A percentile compares a stretch with the other conserved stretches of the same genome.
These are phyloP conservation scores for Diarsia rubi DNA, from an alignment of 2,888 invertebrate species.

Conservation along the genomic window DNA sequence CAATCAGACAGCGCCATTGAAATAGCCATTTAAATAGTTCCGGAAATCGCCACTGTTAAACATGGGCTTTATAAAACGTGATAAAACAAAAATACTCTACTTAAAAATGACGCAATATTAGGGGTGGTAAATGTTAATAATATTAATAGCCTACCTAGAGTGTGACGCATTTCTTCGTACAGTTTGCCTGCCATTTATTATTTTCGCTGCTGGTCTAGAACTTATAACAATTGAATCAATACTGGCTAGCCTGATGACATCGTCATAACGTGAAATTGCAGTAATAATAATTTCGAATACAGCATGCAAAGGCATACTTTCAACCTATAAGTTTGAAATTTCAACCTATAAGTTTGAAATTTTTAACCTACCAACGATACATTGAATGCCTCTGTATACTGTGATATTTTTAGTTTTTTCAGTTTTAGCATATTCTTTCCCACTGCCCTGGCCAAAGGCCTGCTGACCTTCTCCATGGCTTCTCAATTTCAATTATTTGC, in stretches of 20 bases:
- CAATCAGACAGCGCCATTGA: no score
- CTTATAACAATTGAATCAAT: conserved; percentile 1
- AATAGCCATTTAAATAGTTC: no score
- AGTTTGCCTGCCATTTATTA: neutral
- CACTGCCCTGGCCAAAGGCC: no score
- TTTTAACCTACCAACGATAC: no score
- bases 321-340: no score
- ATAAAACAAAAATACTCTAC: neutral
- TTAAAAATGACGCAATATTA: conserved; percentile 38
- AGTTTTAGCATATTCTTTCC: no score
- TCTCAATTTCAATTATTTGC: no score
- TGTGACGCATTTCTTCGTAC: conserved; percentile 41
- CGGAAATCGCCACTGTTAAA: neutral
- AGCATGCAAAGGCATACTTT: no score
- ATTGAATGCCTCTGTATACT: no score
- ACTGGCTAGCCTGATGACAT: neutral
- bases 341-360: no score
- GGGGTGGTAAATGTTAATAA: conserved; percentile 45
- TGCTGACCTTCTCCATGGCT: no score
- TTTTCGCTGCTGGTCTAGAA: neutral
- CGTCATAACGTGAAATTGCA: neutral
- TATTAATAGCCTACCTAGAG: conserved; percentile 15
- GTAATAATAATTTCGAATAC: neutral
- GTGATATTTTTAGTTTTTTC: no score
- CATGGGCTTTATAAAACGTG: neutral